phyloP scores from a whole-genome alignment of 2,797 vertebrate genomes.

The Micrastur ruficollis region DNA sequence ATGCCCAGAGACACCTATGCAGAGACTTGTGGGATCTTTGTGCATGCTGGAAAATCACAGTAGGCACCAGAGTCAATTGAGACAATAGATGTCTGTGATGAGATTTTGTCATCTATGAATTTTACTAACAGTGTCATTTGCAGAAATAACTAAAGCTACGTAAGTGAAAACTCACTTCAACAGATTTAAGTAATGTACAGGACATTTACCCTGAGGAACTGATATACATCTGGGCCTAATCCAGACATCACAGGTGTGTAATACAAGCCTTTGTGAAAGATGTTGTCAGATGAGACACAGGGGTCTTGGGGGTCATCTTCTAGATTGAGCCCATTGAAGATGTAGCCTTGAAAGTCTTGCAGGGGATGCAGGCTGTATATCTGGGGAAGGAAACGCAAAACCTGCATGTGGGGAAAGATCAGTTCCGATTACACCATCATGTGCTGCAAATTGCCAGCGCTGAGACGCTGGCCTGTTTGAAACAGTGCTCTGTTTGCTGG shows the following conservation, averaged over 20 bases:
- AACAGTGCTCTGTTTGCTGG: neutral
- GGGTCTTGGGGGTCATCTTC: slow-evolving; percentile 64
- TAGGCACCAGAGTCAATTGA: neutral
- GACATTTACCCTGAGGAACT: slow-evolving; percentile 67
- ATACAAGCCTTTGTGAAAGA: slow-evolving; percentile 76
- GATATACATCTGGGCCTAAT: slow-evolving; percentile 67
- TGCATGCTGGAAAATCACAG: neutral
- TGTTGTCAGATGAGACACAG: slow-evolving; percentile 68
- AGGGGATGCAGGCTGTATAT: slow-evolving; percentile 66
- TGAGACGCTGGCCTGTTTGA: neutral
- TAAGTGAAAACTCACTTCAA: neutral
- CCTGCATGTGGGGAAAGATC: neutral
- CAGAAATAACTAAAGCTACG: neutral
- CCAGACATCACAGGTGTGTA: slow-evolving; percentile 66
- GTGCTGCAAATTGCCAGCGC: neutral
- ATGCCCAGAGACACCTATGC: neutral
- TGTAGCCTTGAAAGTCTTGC: slow-evolving; percentile 58
- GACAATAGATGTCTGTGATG: neutral
- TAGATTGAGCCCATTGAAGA: slow-evolving; percentile 60
- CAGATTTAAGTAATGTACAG: neutral
- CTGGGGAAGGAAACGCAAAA: slow-evolving; percentile 35
- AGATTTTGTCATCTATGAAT: neutral
- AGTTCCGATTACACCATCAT: rapidly evolving
- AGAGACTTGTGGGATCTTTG: neutral
- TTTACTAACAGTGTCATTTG: neutral